Conservation (phyloP, 2,797 vertebrate genomes). For the Notolepis coatsorum region DNA sequence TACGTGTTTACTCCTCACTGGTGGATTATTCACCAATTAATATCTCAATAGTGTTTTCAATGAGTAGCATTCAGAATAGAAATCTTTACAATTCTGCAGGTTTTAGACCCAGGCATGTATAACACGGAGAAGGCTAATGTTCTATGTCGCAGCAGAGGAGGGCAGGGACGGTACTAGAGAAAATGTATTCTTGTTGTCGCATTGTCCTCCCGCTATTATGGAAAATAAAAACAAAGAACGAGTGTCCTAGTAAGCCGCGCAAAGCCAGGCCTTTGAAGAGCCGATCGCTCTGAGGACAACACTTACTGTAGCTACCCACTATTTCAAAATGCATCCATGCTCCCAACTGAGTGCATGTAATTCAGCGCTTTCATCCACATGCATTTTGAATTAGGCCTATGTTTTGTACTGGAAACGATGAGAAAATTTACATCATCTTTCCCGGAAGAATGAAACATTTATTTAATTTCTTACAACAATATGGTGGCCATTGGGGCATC, state of each 20-base stretch:
- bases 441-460: constrained; percentile 38
- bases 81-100: not conserved
- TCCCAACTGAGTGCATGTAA: constrained; percentile 50
- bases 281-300: constrained; percentile 60
- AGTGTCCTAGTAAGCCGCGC: constrained; percentile 40
- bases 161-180: constrained; percentile 17
- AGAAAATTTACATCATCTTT: constrained; percentile 50
- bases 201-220: constrained; percentile 35
- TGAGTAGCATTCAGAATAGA: constrained; percentile 5
- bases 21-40: not conserved
- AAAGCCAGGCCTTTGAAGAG: constrained; percentile 64
- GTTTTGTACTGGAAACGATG: constrained; percentile 49
- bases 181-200: constrained; percentile 31
- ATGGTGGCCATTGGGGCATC: constrained; percentile 14
- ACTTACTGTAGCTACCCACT: constrained; percentile 54
- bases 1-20: constrained; percentile 18
- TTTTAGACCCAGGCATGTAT: not conserved
- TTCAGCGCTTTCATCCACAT: constrained; percentile 55
- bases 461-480: constrained; percentile 28
- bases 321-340: constrained; percentile 56
- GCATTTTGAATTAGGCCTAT: constrained; percentile 63
- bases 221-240: constrained; percentile 50
- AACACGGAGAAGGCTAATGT: constrained; percentile 20
- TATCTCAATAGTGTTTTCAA: constrained; percentile 8
- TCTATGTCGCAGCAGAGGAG: constrained; percentile 23